Evolutionary conservation across 2,797 vertebrate species (phyloP).

Genomic region (Echiichthys vipera): DNA sequence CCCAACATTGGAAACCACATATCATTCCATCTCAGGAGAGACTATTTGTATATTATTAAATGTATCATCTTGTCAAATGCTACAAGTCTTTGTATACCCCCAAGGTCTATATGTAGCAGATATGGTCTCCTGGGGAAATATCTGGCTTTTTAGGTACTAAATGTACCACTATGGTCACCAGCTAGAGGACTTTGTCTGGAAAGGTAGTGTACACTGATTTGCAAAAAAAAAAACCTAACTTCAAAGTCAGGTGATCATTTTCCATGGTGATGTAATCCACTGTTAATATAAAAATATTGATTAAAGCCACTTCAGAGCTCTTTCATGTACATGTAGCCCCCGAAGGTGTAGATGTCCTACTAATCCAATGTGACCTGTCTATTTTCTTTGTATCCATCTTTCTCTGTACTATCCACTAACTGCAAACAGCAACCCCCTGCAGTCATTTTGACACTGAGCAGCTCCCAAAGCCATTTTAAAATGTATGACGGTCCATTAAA

Average conservation of each 20-base stretch:
- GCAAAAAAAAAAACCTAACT: neutral
- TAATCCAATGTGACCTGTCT: constrained; percentile 29
- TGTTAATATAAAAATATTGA: too few species aligned
- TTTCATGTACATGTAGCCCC: neutral
- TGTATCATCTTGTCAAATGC: neutral
- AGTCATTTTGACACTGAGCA: constrained; percentile 18
- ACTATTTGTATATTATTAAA: neutral
- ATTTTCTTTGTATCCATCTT: neutral
- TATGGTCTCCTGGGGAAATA: neutral
- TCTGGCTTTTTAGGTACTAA: neutral
- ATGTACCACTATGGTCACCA: neutral
- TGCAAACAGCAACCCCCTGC: constrained; percentile 16
- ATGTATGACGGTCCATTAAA: constrained; percentile 26
- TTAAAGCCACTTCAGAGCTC: too few species aligned
- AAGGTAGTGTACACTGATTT: neutral
- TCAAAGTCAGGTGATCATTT: neutral
- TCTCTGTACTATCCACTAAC: constrained; percentile 1
- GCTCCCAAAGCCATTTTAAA: constrained; percentile 22
- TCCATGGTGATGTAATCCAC: neutral
- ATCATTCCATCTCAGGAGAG: neutral
- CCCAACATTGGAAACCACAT: neutral
- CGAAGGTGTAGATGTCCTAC: constrained; percentile 1
- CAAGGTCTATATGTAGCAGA: neutral
- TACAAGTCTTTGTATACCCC: neutral
- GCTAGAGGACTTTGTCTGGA: neutral